Percentiles rank a stretch among this genome's conserved stretches.
Evolutionary conservation across 2,888 invertebrate species (phyloP).

Genomic region (Lithophane semibrunnea): DNA sequence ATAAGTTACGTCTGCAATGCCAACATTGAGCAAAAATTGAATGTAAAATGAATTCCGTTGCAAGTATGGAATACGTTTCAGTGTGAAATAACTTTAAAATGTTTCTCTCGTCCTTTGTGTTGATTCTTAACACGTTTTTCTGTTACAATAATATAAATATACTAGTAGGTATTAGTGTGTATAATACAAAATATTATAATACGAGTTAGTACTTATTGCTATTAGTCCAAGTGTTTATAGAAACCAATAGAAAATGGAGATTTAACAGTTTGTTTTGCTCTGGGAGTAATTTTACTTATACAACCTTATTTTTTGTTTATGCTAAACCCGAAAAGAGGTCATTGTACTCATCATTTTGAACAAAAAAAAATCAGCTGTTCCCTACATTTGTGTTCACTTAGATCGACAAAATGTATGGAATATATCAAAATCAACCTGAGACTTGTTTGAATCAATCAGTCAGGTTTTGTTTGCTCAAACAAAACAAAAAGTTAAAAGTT

Average conservation of each 20-base stretch:
- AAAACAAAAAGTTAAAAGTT: constrained; percentile 10
- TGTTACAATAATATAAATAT: not conserved
- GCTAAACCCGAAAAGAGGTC: too few relatives aligned
- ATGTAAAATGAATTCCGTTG: constrained; percentile 64
- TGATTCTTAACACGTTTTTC: constrained; percentile 29
- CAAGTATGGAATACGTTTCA: constrained; percentile 60
- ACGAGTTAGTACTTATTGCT: not conserved
- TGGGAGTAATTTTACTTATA: not conserved
- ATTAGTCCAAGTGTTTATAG: not conserved
- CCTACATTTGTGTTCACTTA: too few relatives aligned
- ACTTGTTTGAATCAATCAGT: not conserved
- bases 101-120: constrained; percentile 50
- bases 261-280: not conserved
- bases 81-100: constrained; percentile 55
- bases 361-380: too few relatives aligned
- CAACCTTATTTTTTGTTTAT: too few relatives aligned
- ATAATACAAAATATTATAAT: not conserved
- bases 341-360: too few relatives aligned
- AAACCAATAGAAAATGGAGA: not conserved
- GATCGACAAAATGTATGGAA: too few relatives aligned
- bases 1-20: constrained; percentile 68
- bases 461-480: not conserved
- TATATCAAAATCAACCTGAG: not conserved
- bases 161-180: not conserved
- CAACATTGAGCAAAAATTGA: constrained; percentile 66